Evolutionary conservation across 37 sponge, comb jelly and placozoan species (phyloP), one percentile per base, ranked within the genome.

Genomic region (Aphrocallistes beatrix): DNA sequence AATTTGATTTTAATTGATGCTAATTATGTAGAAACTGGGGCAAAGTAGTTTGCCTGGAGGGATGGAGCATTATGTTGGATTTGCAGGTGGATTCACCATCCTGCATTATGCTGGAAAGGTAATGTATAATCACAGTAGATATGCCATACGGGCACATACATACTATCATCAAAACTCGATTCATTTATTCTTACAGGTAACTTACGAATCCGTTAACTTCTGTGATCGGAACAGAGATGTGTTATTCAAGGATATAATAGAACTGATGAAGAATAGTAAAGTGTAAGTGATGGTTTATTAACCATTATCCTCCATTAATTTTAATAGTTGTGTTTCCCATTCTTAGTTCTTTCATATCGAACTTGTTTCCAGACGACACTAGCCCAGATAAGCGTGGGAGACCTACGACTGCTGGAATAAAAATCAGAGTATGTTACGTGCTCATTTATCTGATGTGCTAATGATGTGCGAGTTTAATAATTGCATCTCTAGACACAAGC

Each of bases 181-280:
- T 34, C 34, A n/a, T 36, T 25, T 50, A 17, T 50, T 13, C 36
- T 51, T 81, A 36, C 81, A 93, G 93, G 97, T 96, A 42, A 93
- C 93, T 1, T 97, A 97, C 51, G 92, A 92, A 37, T 91, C 90
- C 30, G 89, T 85, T 16, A 93, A 93, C 0, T 97, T 97, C 88
- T 92, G 93, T 92, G 97, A 97, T 39, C 88, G 91, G 83, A 97
- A 97, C 88, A 91, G 94, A 50, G 97, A 97, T 86, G 94, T 97
- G 0, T 87, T 97, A 49, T 91, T 90, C 86, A 94, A 87, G 38
- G 97, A 97, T 83, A 87, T 95, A 37, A 92, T 97, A 25, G 97
- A 92, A 84, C 87, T 97, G 83, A 92, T 97, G 94, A 93, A 97
- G 87, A 45, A 89, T 40, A 92, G 94, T 85, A 30, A 81, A 88